phyloP scores from a whole-genome alignment of 2,113 vertebrate species.

The Corythaixoides concolor region DNA sequence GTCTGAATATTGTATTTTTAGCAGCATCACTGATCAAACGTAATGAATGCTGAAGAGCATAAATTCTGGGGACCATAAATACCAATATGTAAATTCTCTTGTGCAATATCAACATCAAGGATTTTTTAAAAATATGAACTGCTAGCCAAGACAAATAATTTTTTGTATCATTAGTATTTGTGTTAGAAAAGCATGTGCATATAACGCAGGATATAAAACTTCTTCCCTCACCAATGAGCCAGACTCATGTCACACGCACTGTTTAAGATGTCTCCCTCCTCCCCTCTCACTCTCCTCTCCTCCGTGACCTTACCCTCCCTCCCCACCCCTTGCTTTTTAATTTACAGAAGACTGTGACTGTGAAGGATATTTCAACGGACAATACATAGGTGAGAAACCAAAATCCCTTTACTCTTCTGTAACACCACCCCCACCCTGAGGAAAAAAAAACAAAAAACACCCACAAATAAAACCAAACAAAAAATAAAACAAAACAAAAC shows the following conservation, averaged over 20 bases:
- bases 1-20: neutral
- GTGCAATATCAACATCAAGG: neutral
- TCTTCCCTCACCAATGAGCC: neutral
- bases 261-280: neutral
- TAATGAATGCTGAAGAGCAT: neutral
- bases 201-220: neutral
- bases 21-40: neutral
- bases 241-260: neutral
- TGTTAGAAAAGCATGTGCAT: neutral
- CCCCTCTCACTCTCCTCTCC: neutral
- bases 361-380: conserved; percentile 84
- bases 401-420: neutral
- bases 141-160: neutral
- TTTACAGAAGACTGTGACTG: conserved; percentile 89
- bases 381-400: conserved; percentile 87
- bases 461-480: neutral
- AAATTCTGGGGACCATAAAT: neutral
- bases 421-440: accelerated
- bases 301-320: neutral
- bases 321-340: neutral
- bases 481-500: no score
- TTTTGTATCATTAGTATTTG: neutral
- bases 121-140: neutral
- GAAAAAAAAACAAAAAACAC: neutral
- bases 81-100: neutral